Percentiles rank a stretch among this genome's conserved stretches.
Conservation (phyloP, 1,140 invertebrate genomes). For the Belonocnema kinseyi region DNA sequence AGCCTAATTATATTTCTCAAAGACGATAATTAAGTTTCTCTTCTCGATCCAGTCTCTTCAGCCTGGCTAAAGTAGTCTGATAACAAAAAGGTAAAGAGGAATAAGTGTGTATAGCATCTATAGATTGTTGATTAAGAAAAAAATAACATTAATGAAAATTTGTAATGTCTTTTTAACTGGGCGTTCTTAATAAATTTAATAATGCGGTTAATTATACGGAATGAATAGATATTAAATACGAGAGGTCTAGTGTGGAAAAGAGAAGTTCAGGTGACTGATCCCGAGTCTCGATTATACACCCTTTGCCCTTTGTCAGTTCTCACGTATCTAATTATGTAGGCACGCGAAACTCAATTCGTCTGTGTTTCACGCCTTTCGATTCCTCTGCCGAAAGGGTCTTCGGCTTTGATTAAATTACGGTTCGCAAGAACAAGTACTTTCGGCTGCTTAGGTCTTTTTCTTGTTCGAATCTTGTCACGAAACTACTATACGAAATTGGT, state of each 20-base stretch:
- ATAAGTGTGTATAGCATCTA: background rate
- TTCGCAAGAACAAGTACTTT: too few relatives aligned
- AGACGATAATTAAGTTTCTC: constrained; percentile 23
- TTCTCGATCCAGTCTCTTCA: background rate
- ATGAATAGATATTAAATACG: background rate
- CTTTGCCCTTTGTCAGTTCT: constrained; percentile 26
- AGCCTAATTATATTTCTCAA: constrained; percentile 10
- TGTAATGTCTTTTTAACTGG: background rate
- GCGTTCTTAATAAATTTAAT: background rate
- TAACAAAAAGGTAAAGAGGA: constrained; percentile 7
- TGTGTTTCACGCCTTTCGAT: background rate
- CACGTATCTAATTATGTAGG: constrained; percentile 22
- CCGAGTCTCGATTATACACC: constrained; percentile 9
- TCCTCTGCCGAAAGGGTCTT: too few relatives aligned
- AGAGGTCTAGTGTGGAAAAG: background rate
- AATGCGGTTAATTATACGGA: background rate
- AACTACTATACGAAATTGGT: too few relatives aligned
- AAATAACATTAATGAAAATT: background rate
- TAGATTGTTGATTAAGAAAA: background rate
- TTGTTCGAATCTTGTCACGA: too few relatives aligned
- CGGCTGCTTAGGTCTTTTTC: too few relatives aligned
- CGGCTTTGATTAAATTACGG: too few relatives aligned
- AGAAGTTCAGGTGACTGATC: constrained; percentile 16
- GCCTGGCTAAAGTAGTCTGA: background rate
- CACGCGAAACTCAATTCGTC: background rate